Evolutionary conservation across 2,113 vertebrate genomes (phyloP), one percentile per base, ranked within the genome.

Genomic region (Muscicapa adusta): DNA sequence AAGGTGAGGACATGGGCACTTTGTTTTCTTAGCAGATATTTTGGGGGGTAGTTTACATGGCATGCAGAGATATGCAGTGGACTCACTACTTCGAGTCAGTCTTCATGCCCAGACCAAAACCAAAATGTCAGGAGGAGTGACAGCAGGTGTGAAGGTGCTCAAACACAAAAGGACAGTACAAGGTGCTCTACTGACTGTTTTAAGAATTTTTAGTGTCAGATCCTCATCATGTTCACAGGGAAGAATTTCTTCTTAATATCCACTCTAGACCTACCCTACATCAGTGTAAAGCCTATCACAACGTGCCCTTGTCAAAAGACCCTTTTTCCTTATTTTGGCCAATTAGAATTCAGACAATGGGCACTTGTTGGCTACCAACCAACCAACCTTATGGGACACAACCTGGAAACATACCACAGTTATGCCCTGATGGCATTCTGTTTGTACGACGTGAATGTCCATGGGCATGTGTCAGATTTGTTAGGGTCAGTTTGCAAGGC

Each of bases 371-470:
- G 4, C 54, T 45, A 22, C 25, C 33, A 54, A 10, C 34, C 28
- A 53, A 8, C 20, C 48, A 50, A 50, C 24, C 3, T 28, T 33
- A 18, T 53, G 38, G 23, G 66, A 11, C 12, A 6, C 12, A 38
- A 11, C 25, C 13, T 50, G 84, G 58, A 86, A 71, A 74, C 9
- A 8, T 19, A 24, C 14, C 23, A 28, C 26, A 54, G 6, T 36
- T 63, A 45, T 13, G 10, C 17, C 0, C 0, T 26, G 43, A 54
- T 31, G 19, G 13, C 33, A 23, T 76, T 89, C 63, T 60, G 34
- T 43, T 80, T 0, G 0, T 38, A 3, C 18, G 22, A 22, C 10
- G 5, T 23, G 15, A 47, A 25, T 5, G 26, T 65, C 45, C 8
- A 8, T 36, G 71, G 24, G 24, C 20, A 23, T 0, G 0, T 68